phyloP scores from a whole-genome alignment of 2,888 invertebrate genomes.

The Tetranychus truncatus region DNA sequence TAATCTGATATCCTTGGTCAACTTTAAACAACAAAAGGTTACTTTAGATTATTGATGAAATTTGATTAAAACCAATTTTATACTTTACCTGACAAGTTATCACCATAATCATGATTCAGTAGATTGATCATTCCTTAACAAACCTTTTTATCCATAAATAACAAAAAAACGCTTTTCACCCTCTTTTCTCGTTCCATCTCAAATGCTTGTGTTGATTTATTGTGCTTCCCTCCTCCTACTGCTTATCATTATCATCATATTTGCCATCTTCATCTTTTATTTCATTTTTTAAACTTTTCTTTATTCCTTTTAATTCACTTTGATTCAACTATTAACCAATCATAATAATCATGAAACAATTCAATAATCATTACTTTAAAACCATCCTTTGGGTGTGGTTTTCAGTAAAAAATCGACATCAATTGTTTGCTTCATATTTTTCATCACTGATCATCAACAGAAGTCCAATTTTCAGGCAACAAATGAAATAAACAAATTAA shows the following conservation, averaged over 20 bases:
- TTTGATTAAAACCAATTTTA: not conserved
- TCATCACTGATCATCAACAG: too few relatives aligned
- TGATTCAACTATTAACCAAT: not conserved
- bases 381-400: not conserved
- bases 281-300: not conserved
- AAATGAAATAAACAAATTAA: too few relatives aligned
- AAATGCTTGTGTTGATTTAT: not conserved
- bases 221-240: not conserved
- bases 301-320: not conserved
- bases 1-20: too few relatives aligned
- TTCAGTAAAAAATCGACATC: not conserved
- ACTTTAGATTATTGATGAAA: not conserved
- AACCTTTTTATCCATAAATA: too few relatives aligned
- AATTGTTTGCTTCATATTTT: not conserved
- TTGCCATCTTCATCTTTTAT: not conserved
- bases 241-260: too few relatives aligned
- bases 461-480: too few relatives aligned
- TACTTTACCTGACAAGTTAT: not conserved
- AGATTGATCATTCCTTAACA: not conserved
- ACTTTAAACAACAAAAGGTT: too few relatives aligned
- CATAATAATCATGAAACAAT: not conserved
- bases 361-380: not conserved
- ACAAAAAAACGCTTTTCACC: not conserved
- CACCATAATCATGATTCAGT: not conserved
- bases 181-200: not conserved